phyloP scores from a whole-genome alignment of 2,113 vertebrate genomes.

The Tylochromis polylepis region DNA sequence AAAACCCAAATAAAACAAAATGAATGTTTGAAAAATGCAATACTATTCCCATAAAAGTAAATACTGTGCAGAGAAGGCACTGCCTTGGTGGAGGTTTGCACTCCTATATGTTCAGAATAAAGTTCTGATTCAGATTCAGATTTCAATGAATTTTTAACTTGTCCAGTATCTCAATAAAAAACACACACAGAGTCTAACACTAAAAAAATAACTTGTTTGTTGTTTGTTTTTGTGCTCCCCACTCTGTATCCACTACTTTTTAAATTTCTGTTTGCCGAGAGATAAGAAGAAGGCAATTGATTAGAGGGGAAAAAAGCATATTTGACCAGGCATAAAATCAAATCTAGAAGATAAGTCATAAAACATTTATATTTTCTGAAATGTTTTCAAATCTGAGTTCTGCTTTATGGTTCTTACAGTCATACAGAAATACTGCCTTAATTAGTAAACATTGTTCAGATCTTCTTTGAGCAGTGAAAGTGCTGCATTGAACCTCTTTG shows the following conservation, averaged over 20 bases:
- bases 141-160: neutral
- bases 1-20: neutral
- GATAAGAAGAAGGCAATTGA: neutral
- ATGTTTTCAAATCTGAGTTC: neutral
- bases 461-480: neutral
- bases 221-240: neutral
- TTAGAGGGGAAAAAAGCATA: neutral
- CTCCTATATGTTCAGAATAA: neutral
- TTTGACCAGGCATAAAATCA: neutral
- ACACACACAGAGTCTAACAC: neutral
- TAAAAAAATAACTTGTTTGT: neutral
- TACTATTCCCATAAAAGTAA: neutral
- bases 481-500: neutral
- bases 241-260: neutral
- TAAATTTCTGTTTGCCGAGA: neutral
- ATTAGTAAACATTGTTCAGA: neutral
- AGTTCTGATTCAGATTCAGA: neutral
- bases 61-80: neutral
- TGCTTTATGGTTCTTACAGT: neutral
- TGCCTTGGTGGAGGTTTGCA: neutral
- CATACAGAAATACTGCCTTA: neutral
- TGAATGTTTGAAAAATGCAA: neutral
- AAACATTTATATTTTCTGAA: neutral
- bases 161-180: neutral
- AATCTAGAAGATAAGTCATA: neutral